These are phyloP conservation scores for Isurus oxyrinchus DNA, from an alignment of 2,113 vertebrate genomes.

Conservation along the genomic window DNA sequence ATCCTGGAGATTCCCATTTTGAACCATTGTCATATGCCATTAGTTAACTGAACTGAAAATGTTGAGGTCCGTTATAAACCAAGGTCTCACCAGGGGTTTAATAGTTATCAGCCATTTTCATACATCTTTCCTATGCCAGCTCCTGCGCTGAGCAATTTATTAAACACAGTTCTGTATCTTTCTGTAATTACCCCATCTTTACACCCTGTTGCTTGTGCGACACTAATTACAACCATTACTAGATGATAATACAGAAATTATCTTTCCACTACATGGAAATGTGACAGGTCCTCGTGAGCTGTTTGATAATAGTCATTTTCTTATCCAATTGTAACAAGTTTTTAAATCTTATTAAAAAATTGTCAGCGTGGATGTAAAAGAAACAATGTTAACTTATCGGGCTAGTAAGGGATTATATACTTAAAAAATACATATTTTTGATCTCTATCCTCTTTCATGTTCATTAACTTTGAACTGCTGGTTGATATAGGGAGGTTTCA, in stretches of 20 bases:
- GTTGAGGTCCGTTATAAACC: background rate
- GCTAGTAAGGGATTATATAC: background rate
- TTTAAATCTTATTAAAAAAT: slow-evolving; percentile 5
- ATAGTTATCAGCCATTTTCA: slow-evolving; percentile 23
- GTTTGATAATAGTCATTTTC: slow-evolving; percentile 29
- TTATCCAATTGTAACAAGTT: slow-evolving; percentile 8
- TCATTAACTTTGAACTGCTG: background rate
- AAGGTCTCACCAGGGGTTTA: slow-evolving; percentile 10
- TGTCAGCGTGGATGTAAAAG: background rate
- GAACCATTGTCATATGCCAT: background rate
- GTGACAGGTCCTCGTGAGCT: slow-evolving; percentile 16
- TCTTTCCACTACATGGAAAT: slow-evolving; percentile 33
- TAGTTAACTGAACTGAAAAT: slow-evolving; percentile 34
- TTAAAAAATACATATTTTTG: background rate
- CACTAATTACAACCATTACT: slow-evolving; percentile 35
- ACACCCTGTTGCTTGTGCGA: slow-evolving; percentile 36
- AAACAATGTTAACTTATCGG: background rate
- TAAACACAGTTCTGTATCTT: slow-evolving; percentile 25
- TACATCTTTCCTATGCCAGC: background rate
- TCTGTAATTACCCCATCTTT: slow-evolving; percentile 34
- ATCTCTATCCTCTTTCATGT: background rate
- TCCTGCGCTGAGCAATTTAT: slow-evolving; percentile 23
- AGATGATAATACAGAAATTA: slow-evolving; percentile 32
- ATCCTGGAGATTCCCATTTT: background rate
- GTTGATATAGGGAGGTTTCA: background rate